Evolutionary conservation across 2,888 invertebrate species (phyloP), one percentile per base, ranked within the genome.

Genomic region (Aspidiotus rigidus): DNA sequence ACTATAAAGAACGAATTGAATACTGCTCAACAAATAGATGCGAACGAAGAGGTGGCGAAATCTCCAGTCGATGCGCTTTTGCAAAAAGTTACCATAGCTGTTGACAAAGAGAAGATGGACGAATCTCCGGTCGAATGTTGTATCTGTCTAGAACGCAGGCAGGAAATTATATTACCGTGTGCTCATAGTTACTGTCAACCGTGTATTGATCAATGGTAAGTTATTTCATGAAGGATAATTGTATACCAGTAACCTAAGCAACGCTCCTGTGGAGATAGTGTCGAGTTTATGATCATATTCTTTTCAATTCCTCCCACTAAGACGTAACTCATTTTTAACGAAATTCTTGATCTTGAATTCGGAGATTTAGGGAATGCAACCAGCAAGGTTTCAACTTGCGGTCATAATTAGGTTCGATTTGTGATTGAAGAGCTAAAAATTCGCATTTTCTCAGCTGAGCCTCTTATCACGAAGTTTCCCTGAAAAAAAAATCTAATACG

Each of bases 121-220:
- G 78, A 78, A 54, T 78, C 78, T 70, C 75, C 78, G 41, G 80
- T 80, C 63, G 86, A 86, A 75, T 88, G 88, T 75, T 85, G 85
- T 75, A 87, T 88, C 74, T 88, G 88, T 76, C 82, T 88, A 77
- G 87, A 88, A 75, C 78, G 86, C 69, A 82, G 82, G 74, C 84
- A 85, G 0, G 86, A 87, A 76, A 81, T 86, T 41, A 83, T 85
- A 72, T 78, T 88, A 72, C 85, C 86, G 2, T 88, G 88, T 77
- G 80, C 85, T 1, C 88, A 88, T 76, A 83, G 83, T 74, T 88
- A 85, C 77, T 88, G 88, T 76, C 79, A 83, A 71, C 81, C 82
- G 64, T 88, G 88, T 76, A 86, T 88, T 73, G 85, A 87, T 75
- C 84, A 85, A 78, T 88, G 88, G 88, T 85, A 77, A 76, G 78